These are phyloP conservation scores for Karalla daura DNA, from an alignment of 2,797 vertebrate genomes.

Conservation along the genomic window DNA sequence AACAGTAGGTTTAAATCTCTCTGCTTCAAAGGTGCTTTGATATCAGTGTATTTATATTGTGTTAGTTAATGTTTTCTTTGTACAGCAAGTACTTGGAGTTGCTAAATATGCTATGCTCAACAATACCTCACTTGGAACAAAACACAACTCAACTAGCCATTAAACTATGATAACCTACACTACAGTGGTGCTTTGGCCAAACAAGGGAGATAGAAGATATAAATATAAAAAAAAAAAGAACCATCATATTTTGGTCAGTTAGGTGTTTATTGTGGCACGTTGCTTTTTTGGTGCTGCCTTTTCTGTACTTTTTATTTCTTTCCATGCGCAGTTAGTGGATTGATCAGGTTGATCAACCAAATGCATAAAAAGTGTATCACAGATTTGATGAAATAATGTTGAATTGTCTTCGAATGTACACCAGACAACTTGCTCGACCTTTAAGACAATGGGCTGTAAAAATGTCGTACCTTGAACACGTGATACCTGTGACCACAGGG, in stretches of 20 bases:
- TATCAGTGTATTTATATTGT: slow-evolving; percentile 75
- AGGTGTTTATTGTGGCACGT: slow-evolving; percentile 67
- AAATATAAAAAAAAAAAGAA: slow-evolving; percentile 51
- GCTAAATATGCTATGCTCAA: slow-evolving; percentile 75
- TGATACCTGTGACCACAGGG: slow-evolving; percentile 73
- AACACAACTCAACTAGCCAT: slow-evolving; percentile 85
- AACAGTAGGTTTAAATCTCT: slow-evolving; percentile 66
- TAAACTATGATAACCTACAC: slow-evolving; percentile 69
- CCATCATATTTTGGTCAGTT: slow-evolving; percentile 57
- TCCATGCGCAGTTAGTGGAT: slow-evolving; percentile 57
- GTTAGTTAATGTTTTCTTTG: slow-evolving; percentile 75
- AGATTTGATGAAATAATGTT: slow-evolving; percentile 52
- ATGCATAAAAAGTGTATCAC: slow-evolving; percentile 63
- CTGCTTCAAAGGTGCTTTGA: slow-evolving; percentile 76
- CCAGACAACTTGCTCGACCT: slow-evolving; percentile 50
- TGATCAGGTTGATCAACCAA: slow-evolving; percentile 54
- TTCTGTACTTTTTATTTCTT: slow-evolving; percentile 64
- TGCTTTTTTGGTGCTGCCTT: slow-evolving; percentile 54
- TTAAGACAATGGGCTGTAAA: slow-evolving; percentile 59
- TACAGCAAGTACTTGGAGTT: slow-evolving; percentile 76
- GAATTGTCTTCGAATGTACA: slow-evolving; percentile 59
- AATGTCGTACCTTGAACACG: slow-evolving; percentile 64
- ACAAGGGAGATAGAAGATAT: slow-evolving; percentile 79
- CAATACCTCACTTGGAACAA: slow-evolving; percentile 89
- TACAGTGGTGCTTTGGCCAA: slow-evolving; percentile 84